Conservation (phyloP, 2,888 invertebrate genomes). For the Plusia festucae region DNA sequence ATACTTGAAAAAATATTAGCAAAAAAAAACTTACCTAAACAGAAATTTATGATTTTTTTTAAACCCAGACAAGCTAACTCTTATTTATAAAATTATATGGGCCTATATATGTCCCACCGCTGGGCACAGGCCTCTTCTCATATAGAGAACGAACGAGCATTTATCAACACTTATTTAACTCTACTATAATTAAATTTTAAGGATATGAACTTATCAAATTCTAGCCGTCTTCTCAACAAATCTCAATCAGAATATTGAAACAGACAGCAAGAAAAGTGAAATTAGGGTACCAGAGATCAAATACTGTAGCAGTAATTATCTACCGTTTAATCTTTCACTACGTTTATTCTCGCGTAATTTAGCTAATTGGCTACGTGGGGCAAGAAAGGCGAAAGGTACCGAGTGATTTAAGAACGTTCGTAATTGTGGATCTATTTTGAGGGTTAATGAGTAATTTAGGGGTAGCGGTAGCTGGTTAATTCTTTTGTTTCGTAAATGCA, state of each 20-base stretch:
- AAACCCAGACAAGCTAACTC: no score
- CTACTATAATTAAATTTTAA: no score
- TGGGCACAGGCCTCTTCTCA: no score
- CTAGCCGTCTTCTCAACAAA: no score
- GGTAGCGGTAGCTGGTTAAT: background rate
- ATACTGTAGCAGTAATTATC: constrained; percentile 31
- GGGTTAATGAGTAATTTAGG: background rate
- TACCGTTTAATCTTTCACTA: constrained; percentile 35
- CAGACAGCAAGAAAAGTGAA: background rate
- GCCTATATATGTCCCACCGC: no score
- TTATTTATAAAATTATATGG: no score
- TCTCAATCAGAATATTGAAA: background rate
- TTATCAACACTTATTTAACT: no score
- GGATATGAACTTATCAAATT: no score
- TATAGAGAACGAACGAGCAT: no score
- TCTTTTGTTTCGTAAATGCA: constrained; percentile 8
- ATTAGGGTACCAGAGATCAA: constrained; percentile 20
- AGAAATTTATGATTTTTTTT: no score
- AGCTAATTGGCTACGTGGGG: constrained; percentile 30
- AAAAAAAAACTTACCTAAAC: no score
- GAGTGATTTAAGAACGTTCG: constrained; percentile 36
- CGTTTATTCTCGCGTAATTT: constrained; percentile 24
- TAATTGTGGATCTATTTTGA: constrained; percentile 13
- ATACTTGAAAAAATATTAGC: no score
- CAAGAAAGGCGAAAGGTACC: constrained; percentile 10